Base-by-base conservation (phyloP, 2,888 invertebrate species). In the Pristionchus exspectatus region DNA sequence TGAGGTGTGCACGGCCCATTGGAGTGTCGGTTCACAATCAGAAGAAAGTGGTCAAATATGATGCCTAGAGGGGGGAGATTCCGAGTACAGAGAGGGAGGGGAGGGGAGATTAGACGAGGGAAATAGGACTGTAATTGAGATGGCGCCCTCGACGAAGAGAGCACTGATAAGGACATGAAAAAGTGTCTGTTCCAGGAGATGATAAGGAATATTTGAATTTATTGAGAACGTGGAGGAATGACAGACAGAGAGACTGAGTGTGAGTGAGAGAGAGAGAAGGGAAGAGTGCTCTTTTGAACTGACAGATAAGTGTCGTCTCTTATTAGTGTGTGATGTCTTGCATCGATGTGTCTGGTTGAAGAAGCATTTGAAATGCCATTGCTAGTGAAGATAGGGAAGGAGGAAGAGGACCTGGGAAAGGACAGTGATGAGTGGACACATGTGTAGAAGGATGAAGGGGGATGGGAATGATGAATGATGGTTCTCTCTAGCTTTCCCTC, bases 401-500 rank as follows among this genome's bases (percentile, higher is more conserved):
- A 14, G 86, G 86, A 86, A 59, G 77, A 44, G 77, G 77, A 44
- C 77, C n/a, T 86, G 38, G 59, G 86, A 66, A 63, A 54, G 69
- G 66, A 86, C 50, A 86, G 87, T 54, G 74, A 72, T 87, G 54
- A 72, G 69, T 50, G 72, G 63, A 72, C 54, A 86, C 38, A 86
- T 50, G 86, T 86, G 86, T 86, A 86, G 63, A 38, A n/a, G n/a
- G 38, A 27, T 33, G 81, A 56, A n/a, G n/a, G 38, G 63, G 56
- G 30, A 27, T 33, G 81, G 83, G 27, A 83, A 56, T 86, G 86
- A 86, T 86, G 83, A 83, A 83, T 77, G 72, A 72, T 72, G n/a
- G 77, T 44, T n/a, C 38, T n/a, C 38, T 44, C 77, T 44, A 77
- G 77, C 77, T 77, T 77, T 77, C 56, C 44, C 27, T 50, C 74